Conservation (phyloP, 2,888 invertebrate species). For the Melieria picta region DNA sequence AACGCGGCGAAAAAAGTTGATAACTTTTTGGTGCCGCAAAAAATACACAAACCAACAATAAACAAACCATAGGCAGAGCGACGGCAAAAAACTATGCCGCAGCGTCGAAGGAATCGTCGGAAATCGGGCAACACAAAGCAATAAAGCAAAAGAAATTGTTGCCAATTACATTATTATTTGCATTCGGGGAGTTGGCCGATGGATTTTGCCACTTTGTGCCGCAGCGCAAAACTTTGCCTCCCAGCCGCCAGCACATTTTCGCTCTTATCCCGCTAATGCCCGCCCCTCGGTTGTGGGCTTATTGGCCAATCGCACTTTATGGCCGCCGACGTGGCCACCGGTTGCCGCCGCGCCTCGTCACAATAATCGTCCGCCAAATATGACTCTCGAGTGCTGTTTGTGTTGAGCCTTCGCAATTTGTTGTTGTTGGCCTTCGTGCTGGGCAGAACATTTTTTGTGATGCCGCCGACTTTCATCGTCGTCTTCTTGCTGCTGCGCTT, state of each 20-base stretch:
- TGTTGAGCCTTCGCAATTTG: slow-evolving; percentile 7
- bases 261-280: neutral
- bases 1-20: too few relatives aligned
- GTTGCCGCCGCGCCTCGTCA: slow-evolving; percentile 2
- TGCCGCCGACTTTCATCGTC: too few relatives aligned
- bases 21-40: too few relatives aligned
- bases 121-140: slow-evolving; percentile 5
- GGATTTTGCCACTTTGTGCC: neutral
- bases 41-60: too few relatives aligned
- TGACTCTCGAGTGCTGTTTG: slow-evolving; percentile 18
- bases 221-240: neutral
- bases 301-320: slow-evolving; percentile 24
- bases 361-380: slow-evolving; percentile 12
- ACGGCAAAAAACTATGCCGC: too few relatives aligned
- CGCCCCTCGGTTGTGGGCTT: neutral
- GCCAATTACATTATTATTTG: slow-evolving; percentile 41
- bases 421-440: neutral
- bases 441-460: neutral
- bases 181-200: slow-evolving; percentile 37
- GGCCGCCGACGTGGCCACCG: slow-evolving; percentile 7
- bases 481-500: too few relatives aligned
- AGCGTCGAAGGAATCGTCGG: too few relatives aligned
- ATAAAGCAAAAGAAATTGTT: slow-evolving; percentile 30
- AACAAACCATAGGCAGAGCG: too few relatives aligned
- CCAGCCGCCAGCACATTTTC: neutral